phyloP scores from a whole-genome alignment of 2,113 vertebrate genomes.

The Vidua macroura region DNA sequence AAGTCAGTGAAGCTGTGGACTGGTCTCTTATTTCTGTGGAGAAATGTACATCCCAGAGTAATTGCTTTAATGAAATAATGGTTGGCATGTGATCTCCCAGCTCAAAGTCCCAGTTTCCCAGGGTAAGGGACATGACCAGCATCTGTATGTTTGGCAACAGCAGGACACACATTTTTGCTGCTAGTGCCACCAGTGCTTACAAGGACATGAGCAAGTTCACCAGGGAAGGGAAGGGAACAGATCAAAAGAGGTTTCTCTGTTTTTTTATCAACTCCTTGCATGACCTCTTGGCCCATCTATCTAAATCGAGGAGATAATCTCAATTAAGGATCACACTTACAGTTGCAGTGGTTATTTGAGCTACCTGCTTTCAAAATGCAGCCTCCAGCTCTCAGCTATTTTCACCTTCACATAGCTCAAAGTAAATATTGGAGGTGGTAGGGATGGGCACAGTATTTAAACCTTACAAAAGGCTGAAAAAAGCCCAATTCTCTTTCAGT shows the following conservation, averaged over 20 bases:
- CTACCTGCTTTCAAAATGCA: background rate
- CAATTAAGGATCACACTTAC: background rate
- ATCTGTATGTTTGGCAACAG: background rate
- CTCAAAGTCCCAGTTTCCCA: background rate
- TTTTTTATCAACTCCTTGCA: background rate
- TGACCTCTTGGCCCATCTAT: background rate
- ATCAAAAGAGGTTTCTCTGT: background rate
- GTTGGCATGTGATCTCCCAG: background rate
- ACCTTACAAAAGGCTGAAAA: background rate
- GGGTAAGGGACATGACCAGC: background rate
- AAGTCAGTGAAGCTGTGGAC: background rate
- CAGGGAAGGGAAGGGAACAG: background rate
- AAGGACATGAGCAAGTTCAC: background rate
- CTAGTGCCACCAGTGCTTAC: background rate
- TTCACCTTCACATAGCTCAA: background rate
- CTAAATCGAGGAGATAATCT: background rate
- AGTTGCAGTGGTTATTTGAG: fast-evolving
- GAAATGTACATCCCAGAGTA: background rate
- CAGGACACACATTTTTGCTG: fast-evolving
- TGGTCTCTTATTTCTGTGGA: background rate
- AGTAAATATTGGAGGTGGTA: background rate
- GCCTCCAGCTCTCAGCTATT: background rate
- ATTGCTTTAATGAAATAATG: background rate
- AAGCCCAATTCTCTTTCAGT: background rate
- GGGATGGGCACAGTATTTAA: background rate